Evolutionary conservation across 2,113 vertebrate genomes (phyloP).

Genomic region (Vulpes ferrilata): DNA sequence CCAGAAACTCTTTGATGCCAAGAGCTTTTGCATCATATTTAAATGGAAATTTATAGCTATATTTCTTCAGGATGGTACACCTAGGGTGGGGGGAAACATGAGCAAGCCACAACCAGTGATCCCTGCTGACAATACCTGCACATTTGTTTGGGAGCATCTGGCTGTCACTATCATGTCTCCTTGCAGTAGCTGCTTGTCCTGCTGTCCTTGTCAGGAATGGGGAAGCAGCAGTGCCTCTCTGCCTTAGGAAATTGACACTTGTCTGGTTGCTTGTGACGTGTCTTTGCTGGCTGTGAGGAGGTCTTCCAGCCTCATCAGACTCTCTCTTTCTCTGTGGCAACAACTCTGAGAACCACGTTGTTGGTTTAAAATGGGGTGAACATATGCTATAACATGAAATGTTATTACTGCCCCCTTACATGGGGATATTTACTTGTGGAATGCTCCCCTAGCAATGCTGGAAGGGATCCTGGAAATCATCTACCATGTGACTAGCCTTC

Average conservation of each 20-base stretch:
- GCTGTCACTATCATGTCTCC: accelerated
- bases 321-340: background rate
- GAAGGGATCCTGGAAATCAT: background rate
- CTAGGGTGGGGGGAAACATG: background rate
- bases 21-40: background rate
- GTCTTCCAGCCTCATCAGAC: background rate
- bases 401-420: background rate
- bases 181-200: too few species aligned
- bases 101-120: background rate
- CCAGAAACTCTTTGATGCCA: background rate
- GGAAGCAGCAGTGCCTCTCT: accelerated
- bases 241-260: background rate
- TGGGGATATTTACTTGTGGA: too few species aligned
- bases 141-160: background rate
- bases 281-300: background rate
- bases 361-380: background rate
- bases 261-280: background rate
- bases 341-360: background rate
- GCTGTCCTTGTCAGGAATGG: too few species aligned
- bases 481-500: background rate
- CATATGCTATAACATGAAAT: accelerated
- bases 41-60: background rate
- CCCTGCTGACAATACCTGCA: too few species aligned
- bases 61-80: background rate
- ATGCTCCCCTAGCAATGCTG: too few species aligned